These are phyloP conservation scores for Sphaerodactylus townsendi DNA, from an alignment of 2,113 vertebrate species.

Conservation along the genomic window DNA sequence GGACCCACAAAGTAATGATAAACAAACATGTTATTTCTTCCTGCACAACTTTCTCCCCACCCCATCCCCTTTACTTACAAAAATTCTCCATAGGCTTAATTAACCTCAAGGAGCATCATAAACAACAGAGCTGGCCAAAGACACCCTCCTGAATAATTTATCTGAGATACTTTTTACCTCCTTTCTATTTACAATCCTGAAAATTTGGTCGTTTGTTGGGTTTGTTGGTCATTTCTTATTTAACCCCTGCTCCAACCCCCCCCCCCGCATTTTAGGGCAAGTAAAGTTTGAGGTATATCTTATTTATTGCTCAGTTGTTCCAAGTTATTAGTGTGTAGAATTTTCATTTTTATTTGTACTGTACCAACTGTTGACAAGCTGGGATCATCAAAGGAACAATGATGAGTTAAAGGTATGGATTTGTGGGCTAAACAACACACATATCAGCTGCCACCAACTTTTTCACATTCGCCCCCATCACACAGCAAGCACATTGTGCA, in stretches of 20 bases:
- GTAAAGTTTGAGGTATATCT: not conserved
- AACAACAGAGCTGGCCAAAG: conserved; percentile 31
- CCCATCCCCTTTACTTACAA: not conserved
- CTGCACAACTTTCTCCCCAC: conserved; percentile 18
- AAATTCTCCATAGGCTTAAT: conserved; percentile 44
- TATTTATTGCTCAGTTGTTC: not conserved
- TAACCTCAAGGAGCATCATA: conserved; percentile 21
- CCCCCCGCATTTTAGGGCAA: conserved; percentile 8
- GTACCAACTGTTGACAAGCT: not conserved
- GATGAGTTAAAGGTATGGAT: not conserved
- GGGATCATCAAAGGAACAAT: not conserved
- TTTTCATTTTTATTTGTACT: not conserved
- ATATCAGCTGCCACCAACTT: not conserved
- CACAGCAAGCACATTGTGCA: too few relatives aligned
- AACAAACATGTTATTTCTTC: conserved; percentile 24
- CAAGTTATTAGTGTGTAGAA: not conserved
- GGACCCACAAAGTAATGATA: conserved; percentile 23
- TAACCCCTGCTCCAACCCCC: not conserved
- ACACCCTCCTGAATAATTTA: conserved; percentile 25
- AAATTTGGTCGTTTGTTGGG: not conserved
- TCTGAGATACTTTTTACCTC: not conserved
- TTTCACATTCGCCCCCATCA: too few relatives aligned
- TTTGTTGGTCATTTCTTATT: not conserved
- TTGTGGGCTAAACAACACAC: not conserved
- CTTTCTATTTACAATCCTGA: conserved; percentile 1